Evolutionary conservation across 1,140 invertebrate species (phyloP), one percentile per base, ranked within the genome.

Genomic region (Dreissena polymorpha): DNA sequence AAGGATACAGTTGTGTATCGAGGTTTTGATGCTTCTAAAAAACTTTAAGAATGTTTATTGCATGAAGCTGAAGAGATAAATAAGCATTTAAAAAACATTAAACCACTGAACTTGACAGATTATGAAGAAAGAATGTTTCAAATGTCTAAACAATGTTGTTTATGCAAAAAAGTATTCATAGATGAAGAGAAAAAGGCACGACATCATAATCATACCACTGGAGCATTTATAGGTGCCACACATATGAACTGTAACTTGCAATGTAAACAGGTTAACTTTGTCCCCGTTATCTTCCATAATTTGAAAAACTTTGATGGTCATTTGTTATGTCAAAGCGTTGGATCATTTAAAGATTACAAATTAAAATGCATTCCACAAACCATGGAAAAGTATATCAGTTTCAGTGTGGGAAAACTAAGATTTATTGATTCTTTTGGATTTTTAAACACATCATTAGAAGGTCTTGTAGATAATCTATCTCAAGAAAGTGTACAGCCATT

Each of bases 241-340:
- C 71, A 75, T 39, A 27, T n/a, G 0, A 72, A 51, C 29, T 85
- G 73, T 67, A 80, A 77, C 72, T 51, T 82, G 12, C 64, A 77
- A 39, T 76, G 63, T n/a, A 72, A 81, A 76, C 73, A 68, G 18
- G 77, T 51, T 49, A 60, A 76, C 13, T 76, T 81, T 60, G 79
- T 92, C 67, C 91, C 92, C 13, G 85, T 93, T 63, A 85, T 92
- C 77, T 92, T 93, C 75, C 93, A 93, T 84, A 93, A 92, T 87
- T 86, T 93, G 23, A 80, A 60, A 51, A 88, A 87, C 10, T 94
- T 93, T 88, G 91, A 93, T 86, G 51, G 83, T 51, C 92, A 92
- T 83, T 76, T 92, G 0, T 88, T 93, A 13, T 71, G 72, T 27
- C 88, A 91, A 87, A 86, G 85, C 29, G 65, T 93, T n/a, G 83